phyloP scores from a whole-genome alignment of 2,113 vertebrate species.

The Clarias macrocephalus region DNA sequence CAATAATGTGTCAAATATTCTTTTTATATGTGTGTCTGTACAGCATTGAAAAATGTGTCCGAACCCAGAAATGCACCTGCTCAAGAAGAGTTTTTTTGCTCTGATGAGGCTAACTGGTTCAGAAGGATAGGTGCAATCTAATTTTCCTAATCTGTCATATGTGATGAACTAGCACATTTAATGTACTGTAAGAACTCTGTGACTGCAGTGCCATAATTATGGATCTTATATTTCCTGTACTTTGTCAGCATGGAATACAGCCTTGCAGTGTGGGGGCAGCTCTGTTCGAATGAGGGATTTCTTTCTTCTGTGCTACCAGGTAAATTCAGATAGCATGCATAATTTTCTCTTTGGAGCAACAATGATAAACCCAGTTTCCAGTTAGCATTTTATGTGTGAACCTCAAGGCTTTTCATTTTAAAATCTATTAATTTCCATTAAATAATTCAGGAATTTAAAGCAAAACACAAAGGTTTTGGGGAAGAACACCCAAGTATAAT shows the following conservation, averaged over 20 bases:
- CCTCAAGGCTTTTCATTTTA: not conserved
- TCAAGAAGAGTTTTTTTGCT: slow-evolving; percentile 60
- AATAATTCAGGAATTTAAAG: not conserved
- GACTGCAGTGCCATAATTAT: slow-evolving; percentile 22
- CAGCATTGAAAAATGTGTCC: slow-evolving; percentile 75
- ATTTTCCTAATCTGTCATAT: not conserved
- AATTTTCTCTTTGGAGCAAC: not conserved
- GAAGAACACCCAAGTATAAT: not conserved
- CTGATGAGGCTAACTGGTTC: slow-evolving; percentile 86
- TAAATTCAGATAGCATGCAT: slow-evolving; percentile 56
- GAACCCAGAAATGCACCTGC: slow-evolving; percentile 54
- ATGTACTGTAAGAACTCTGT: not conserved
- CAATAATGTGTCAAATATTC: not conserved
- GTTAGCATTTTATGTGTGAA: not conserved
- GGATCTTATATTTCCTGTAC: not conserved
- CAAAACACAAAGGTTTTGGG: not conserved
- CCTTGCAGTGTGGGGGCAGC: slow-evolving; percentile 75
- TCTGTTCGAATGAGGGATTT: slow-evolving; percentile 84
- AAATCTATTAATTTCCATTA: not conserved
- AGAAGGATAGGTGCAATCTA: slow-evolving; percentile 82
- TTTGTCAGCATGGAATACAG: slow-evolving; percentile 87
- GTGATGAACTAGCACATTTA: not conserved
- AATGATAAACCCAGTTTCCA: not conserved
- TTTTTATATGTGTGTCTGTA: slow-evolving; percentile 27
- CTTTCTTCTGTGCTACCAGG: slow-evolving; percentile 88